Percentiles rank a stretch among this genome's conserved stretches.
phyloP scores from a whole-genome alignment of 2,888 invertebrate species.

The Capitulum mitella region DNA sequence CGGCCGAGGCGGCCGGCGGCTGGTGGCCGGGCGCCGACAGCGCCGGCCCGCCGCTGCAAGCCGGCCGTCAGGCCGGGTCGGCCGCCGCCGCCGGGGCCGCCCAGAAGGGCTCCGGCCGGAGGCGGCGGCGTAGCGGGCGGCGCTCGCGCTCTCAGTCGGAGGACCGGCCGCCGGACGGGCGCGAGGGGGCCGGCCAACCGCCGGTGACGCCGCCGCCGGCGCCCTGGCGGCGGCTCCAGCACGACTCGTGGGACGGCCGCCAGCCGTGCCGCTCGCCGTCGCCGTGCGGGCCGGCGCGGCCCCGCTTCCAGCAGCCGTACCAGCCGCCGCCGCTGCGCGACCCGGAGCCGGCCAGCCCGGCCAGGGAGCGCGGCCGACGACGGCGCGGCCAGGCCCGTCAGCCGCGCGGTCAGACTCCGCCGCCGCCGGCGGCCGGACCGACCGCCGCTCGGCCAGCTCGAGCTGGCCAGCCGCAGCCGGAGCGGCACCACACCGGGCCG shows the following conservation, averaged over 20 bases:
- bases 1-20: neutral
- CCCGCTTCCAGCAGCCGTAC: slow-evolving; percentile 9
- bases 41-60: neutral
- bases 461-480: no score
- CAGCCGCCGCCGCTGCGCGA: neutral
- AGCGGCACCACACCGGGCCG: no score
- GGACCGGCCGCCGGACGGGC: neutral
- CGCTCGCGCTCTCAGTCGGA: slow-evolving; percentile 8
- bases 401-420: neutral
- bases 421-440: no score
- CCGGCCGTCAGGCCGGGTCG: neutral
- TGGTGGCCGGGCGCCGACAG: slow-evolving; percentile 1
- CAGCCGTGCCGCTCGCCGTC: neutral
- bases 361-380: no score
- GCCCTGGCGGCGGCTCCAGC: neutral
- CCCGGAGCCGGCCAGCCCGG: neutral
- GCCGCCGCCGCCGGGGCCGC: neutral
- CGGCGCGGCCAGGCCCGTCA: no score
- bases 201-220: neutral
- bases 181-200: neutral
- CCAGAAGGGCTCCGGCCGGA: neutral
- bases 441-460: no score
- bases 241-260: slow-evolving; percentile 16
- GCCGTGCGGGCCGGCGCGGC: neutral
- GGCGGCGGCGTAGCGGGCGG: slow-evolving; percentile 5